Conservation (phyloP, 1,140 invertebrate genomes). For the Argopecten irradians region DNA sequence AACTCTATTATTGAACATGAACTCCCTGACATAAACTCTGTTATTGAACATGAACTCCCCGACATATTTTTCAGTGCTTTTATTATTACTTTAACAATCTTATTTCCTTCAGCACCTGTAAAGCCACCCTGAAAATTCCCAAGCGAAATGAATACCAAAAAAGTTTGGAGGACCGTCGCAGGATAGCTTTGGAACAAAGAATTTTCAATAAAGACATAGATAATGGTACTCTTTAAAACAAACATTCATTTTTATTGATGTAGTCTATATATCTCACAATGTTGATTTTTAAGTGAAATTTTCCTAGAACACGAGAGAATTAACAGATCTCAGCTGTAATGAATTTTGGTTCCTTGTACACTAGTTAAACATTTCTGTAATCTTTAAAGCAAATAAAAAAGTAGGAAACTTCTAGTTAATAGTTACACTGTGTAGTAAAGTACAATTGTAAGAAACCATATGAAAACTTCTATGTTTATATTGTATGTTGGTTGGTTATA, state of each 20-base stretch:
- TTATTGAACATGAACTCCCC: too few relatives aligned
- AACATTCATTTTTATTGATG: background rate
- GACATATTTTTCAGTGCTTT: background rate
- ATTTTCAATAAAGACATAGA: conserved; percentile 5
- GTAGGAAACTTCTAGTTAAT: background rate
- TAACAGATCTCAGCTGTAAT: too few relatives aligned
- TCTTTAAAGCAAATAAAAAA: too few relatives aligned
- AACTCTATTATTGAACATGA: too few relatives aligned
- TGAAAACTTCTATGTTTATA: background rate
- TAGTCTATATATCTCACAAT: too few relatives aligned
- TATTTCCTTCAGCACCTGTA: conserved; percentile 36
- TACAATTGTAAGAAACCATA: background rate
- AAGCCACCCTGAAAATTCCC: conserved; percentile 39
- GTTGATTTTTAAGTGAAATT: too few relatives aligned
- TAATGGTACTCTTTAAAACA: conserved; percentile 24
- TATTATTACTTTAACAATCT: background rate
- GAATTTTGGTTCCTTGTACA: too few relatives aligned
- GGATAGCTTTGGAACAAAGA: background rate
- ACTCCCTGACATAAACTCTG: too few relatives aligned
- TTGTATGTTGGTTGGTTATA: too few relatives aligned
- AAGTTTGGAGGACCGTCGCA: background rate
- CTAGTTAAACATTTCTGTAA: too few relatives aligned
- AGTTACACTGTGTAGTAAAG: background rate
- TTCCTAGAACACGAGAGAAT: too few relatives aligned
- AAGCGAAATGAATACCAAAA: conserved; percentile 36